Evolutionary conservation across 2,888 invertebrate species (phyloP), one percentile per base, ranked within the genome.

Genomic region (Melanchra persicariae): DNA sequence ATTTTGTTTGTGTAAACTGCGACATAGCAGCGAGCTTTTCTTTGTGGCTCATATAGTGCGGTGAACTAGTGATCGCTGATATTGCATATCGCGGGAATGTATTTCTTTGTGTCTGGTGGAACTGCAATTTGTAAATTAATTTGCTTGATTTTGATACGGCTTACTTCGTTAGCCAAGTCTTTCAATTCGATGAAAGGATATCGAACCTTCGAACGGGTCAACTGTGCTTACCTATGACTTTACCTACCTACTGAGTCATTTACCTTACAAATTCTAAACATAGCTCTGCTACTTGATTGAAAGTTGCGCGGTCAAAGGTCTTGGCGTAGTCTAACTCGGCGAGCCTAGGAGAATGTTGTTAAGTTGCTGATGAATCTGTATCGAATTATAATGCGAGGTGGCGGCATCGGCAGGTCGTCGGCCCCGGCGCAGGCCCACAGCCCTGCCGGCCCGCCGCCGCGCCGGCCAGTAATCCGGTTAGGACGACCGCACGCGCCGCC

Each of bases 401-500:
- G 82, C 37, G 63, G 82, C 63, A 66, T 34, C 45, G 65, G 79
- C 52, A 70, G 82, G 85, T 85, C 79, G 84, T 77, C 79, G 78
- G 68, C 74, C 77, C 63, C 79, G 61, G 70, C 78, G 69, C 74
- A 70, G 57, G 37, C 37, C 79, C 80, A 72, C 81, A 81, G 74
- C 77, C 63, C 82, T 57, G 79, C 70, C 70, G 74, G 34, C n/a
- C 70, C 70, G 82, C 83, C 83, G 81, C 76, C 80, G 85, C 77
- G 67, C 82, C 83, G 87, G 85, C 88, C 87, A 87, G 87, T 95
- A 95, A 95, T 95, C 93, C 88, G 87, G 91, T 95, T 95, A 94
- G 87, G 88, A 88, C 87, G 87, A 91, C 93, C 92, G 90, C 93
- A 92, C 90, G 89, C 93, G 93, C 91, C 88, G 88, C 85, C 85